Conservation (phyloP, 2,113 vertebrate genomes). For the Coracopsis vasa region DNA sequence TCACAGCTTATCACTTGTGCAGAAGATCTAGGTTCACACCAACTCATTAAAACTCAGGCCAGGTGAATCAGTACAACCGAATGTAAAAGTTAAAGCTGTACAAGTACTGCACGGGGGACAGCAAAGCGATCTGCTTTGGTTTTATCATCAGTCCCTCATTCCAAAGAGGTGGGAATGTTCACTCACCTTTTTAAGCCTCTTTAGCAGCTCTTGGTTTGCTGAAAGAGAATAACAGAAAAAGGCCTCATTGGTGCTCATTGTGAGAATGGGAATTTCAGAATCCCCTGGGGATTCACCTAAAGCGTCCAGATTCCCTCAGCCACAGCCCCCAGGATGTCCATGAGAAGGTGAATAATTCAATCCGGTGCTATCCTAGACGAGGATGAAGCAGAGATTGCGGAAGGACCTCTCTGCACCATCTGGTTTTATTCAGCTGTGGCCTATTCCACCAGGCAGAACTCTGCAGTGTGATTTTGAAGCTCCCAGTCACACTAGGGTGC, state of each 20-base stretch:
- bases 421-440: not conserved
- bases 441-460: not conserved
- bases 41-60: not conserved
- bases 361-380: rapidly evolving
- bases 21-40: not conserved
- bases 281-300: not conserved
- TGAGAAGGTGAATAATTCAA: not conserved
- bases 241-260: not conserved
- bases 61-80: not conserved
- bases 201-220: not conserved
- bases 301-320: not conserved
- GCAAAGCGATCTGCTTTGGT: not conserved
- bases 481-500: not conserved
- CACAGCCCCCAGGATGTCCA: rapidly evolving
- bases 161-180: not conserved
- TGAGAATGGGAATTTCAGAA: not conserved
- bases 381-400: not conserved
- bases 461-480: not conserved
- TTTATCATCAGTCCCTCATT: not conserved
- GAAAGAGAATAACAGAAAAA: not conserved
- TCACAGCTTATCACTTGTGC: not conserved
- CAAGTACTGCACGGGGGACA: not conserved
- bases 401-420: not conserved
- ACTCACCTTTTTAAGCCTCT: not conserved
- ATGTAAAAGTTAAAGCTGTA: not conserved